These are phyloP conservation scores for Acanthurus lineatus DNA, from an alignment of 2,797 vertebrate species.

Conservation along the genomic window DNA sequence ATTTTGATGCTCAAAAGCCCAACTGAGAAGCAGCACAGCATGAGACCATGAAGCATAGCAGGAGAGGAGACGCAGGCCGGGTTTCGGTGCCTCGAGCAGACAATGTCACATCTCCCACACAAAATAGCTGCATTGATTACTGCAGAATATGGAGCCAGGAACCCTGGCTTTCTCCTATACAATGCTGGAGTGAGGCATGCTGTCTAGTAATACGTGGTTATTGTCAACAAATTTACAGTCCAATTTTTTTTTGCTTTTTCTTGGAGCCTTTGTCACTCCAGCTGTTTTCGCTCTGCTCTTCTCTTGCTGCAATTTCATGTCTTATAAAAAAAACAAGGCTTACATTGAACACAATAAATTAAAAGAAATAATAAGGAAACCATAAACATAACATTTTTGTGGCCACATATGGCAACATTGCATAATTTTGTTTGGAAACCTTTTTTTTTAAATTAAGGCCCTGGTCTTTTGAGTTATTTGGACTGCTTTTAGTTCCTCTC, in stretches of 20 bases:
- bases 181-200: constrained; percentile 18
- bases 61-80: constrained; percentile 36
- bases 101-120: constrained; percentile 59
- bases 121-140: constrained; percentile 62
- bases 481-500: neutral
- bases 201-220: constrained; percentile 44
- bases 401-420: neutral
- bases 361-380: too few relatives aligned
- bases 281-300: neutral
- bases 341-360: too few relatives aligned
- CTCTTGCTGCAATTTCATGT: neutral
- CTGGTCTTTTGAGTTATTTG: too few relatives aligned
- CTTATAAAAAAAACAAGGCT: too few relatives aligned
- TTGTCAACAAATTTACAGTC: constrained; percentile 51
- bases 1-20: constrained; percentile 61
- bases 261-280: neutral
- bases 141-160: constrained; percentile 38
- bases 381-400: neutral
- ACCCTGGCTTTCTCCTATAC: constrained; percentile 29
- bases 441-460: too few relatives aligned
- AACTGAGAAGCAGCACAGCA: constrained; percentile 52
- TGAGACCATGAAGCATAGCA: constrained; percentile 50
- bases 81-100: constrained; percentile 54
- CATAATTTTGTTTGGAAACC: too few relatives aligned
- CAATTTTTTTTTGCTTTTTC: neutral